Evolutionary conservation across 2,113 vertebrate species (phyloP).

Genomic region (Vidua chalybeata): DNA sequence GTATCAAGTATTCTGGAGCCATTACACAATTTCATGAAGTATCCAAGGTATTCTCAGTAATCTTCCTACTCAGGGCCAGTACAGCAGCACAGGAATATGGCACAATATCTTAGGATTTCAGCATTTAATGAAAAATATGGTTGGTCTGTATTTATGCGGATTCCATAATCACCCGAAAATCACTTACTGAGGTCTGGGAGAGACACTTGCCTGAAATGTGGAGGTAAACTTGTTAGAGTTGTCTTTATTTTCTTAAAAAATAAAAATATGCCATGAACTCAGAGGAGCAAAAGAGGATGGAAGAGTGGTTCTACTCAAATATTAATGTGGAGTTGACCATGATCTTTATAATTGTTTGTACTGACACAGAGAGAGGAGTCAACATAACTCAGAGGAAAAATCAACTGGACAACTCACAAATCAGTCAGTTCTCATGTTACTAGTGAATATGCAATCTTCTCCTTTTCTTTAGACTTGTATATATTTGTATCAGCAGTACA

Average conservation of each 20-base stretch:
- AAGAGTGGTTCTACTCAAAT: background rate
- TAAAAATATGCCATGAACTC: background rate
- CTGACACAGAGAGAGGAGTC: background rate
- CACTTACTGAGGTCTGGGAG: background rate
- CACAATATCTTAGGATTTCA: background rate
- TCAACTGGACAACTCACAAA: background rate
- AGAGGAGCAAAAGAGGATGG: background rate
- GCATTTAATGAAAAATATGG: background rate
- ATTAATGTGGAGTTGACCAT: background rate
- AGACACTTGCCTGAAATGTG: background rate
- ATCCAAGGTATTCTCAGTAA: background rate
- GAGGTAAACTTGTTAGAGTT: background rate
- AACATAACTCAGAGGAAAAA: background rate
- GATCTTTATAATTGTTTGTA: background rate
- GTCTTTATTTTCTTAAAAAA: background rate
- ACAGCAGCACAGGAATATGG: background rate
- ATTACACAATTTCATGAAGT: background rate
- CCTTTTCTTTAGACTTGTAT: background rate
- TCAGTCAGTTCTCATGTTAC: background rate
- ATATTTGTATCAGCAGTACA: background rate
- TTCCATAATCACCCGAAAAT: background rate
- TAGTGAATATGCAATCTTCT: background rate
- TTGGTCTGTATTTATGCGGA: background rate
- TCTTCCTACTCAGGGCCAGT: background rate
- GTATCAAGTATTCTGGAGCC: background rate